Evolutionary conservation across 1,140 invertebrate species (phyloP).

Genomic region (Marisa cornuarietis): DNA sequence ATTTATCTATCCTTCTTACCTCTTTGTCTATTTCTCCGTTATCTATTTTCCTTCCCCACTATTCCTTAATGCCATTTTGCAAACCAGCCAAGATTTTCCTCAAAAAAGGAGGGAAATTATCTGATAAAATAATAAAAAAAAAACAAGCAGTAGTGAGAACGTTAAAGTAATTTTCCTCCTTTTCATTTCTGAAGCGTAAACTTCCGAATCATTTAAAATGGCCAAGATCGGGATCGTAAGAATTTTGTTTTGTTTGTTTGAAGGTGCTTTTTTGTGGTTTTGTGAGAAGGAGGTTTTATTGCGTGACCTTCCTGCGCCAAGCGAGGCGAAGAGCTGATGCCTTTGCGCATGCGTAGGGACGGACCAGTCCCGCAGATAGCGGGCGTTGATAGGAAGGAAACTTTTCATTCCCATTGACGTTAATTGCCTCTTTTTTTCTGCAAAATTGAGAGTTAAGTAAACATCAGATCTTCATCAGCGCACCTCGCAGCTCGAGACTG

Average conservation of each 20-base stretch:
- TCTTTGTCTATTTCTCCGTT: neutral
- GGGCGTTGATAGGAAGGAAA: constrained; percentile 13
- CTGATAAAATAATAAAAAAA: neutral
- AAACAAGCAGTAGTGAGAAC: neutral
- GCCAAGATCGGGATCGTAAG: constrained; percentile 15
- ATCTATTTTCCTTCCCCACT: neutral
- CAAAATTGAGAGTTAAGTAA: constrained; percentile 27
- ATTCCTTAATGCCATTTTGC: neutral
- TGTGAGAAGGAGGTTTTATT: neutral
- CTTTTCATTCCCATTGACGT: constrained; percentile 27
- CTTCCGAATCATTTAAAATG: constrained; percentile 3
- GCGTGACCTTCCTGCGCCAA: neutral
- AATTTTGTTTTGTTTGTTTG: neutral
- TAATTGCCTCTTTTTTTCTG: constrained; percentile 22
- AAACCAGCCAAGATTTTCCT: neutral
- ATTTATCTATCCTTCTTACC: neutral
- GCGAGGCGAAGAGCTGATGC: neutral
- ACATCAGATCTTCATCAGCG: constrained; percentile 21
- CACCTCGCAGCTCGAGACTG: constrained; percentile 2
- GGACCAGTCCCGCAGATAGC: constrained; percentile 7
- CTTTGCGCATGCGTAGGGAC: constrained; percentile 19
- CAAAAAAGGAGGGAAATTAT: neutral
- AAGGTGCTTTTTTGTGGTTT: too few species aligned
- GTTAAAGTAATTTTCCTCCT: constrained; percentile 21
- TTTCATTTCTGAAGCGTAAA: constrained; percentile 20